Evolutionary conservation across 2,113 vertebrate species (phyloP).

Genomic region (Neodon shergylaensis): DNA sequence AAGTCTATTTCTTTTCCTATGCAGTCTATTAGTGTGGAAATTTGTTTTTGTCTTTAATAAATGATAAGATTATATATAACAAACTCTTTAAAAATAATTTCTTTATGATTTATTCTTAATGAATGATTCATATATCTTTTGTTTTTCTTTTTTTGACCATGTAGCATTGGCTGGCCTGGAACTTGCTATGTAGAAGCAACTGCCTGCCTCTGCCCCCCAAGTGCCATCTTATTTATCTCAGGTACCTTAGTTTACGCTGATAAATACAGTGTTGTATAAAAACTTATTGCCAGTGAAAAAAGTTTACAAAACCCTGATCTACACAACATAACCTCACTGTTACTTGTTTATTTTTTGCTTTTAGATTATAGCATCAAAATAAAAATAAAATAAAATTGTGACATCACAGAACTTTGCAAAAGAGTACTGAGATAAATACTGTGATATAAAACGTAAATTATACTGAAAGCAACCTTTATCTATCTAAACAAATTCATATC

Average conservation of each 20-base stretch:
- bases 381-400: slow-evolving; percentile 16
- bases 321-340: neutral
- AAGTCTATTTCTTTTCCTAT: neutral
- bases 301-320: neutral
- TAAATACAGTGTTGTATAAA: neutral
- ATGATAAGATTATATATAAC: neutral
- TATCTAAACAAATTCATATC: neutral
- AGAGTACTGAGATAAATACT: neutral
- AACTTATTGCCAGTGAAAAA: neutral
- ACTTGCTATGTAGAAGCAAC: neutral
- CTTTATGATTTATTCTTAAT: neutral
- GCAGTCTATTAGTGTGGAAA: neutral
- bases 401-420: slow-evolving; percentile 12
- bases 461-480: slow-evolving; percentile 32
- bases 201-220: neutral
- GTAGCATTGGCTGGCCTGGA: neutral
- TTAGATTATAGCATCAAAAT: neutral
- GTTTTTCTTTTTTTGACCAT: neutral
- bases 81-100: neutral
- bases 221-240: neutral
- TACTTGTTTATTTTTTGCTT: neutral
- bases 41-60: neutral
- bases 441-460: slow-evolving; percentile 19
- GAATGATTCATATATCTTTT: neutral
- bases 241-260: neutral